Percentiles rank a stretch among this genome's conserved stretches.
These are phyloP conservation scores for Heteronetta atricapilla DNA, from an alignment of 2,113 vertebrate genomes.

Conservation along the genomic window DNA sequence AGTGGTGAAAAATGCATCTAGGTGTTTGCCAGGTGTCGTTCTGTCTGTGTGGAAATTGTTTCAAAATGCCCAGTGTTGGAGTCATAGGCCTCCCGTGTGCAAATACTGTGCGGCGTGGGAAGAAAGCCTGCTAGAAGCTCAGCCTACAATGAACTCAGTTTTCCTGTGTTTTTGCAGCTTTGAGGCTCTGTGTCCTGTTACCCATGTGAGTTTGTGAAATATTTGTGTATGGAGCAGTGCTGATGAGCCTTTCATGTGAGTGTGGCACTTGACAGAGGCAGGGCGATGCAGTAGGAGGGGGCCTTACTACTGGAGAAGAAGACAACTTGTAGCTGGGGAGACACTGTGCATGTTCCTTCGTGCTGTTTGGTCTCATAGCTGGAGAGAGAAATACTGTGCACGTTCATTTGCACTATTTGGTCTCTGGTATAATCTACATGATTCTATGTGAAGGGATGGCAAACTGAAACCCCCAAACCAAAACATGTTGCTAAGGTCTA, in stretches of 20 bases:
- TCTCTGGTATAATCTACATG: background rate
- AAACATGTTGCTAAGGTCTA: background rate
- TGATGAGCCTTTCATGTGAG: background rate
- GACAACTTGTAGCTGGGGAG: background rate
- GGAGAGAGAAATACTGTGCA: background rate
- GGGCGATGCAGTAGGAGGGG: background rate
- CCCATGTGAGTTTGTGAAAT: background rate
- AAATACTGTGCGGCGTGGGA: background rate
- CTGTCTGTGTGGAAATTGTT: background rate
- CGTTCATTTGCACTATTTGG: background rate
- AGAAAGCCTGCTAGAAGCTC: background rate
- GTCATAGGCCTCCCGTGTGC: background rate
- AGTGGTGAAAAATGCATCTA: background rate
- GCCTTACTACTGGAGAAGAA: background rate
- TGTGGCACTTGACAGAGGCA: background rate
- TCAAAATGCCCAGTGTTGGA: background rate
- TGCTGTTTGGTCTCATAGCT: background rate
- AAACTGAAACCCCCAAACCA: background rate
- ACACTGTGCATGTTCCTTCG: background rate
- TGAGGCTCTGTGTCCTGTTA: background rate
- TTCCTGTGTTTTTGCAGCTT: background rate
- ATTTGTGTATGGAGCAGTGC: background rate
- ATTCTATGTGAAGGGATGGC: background rate
- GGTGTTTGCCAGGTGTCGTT: background rate
- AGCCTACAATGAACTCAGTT: background rate